Base-by-base conservation (phyloP, 2,888 invertebrate genomes). In the Drosophila eohydei region DNA sequence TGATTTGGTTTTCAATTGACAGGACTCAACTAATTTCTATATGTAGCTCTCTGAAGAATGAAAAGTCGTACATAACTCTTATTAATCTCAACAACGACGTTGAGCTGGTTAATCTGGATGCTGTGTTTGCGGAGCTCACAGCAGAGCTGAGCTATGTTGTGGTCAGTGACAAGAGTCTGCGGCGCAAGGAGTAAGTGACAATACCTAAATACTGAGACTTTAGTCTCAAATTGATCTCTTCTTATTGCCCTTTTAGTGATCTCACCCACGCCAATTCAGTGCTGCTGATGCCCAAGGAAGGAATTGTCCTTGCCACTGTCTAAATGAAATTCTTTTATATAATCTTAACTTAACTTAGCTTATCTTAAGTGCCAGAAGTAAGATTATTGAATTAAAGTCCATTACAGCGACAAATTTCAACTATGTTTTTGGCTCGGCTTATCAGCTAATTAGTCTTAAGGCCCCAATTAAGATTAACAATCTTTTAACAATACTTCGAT, bases 31-130 rank as follows among this genome's bases (percentile, higher is more conserved):
- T 21, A 21, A 5, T 11, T 3, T 14, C 8, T n/a, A 4, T 38
- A 14, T 7, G 8, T 48, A 91, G 91, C 1, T 88, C 89, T 4
- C 74, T 90, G 34, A 26, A 56, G 6, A 88, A 81, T 3, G 80
- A 88, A 0, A 89, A 88, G 7, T 91, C 92, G 0, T 91, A 93
- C 12, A 86, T 94, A 0, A 93, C 93, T 0, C 82, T 94, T 0
- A 83, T 93, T 14, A 94, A 94, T 88, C 79, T 94, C 55, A 92
- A 92, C 4, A 80, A 91, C 40, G 62, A 91, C 26, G 78, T 90
- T 0, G 91, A 93, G 70, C 70, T 72, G 0, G 88, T 94, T 1
- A 92, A 94, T 72, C 80, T 94, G 36, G 89, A 88, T 52, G 59
- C 91, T 0, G 69, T 58, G 0, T 91, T 91, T 52, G 58, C 62